Evolutionary conservation across 2,888 invertebrate species (phyloP).

Genomic region (Eupithecia inturbata): DNA sequence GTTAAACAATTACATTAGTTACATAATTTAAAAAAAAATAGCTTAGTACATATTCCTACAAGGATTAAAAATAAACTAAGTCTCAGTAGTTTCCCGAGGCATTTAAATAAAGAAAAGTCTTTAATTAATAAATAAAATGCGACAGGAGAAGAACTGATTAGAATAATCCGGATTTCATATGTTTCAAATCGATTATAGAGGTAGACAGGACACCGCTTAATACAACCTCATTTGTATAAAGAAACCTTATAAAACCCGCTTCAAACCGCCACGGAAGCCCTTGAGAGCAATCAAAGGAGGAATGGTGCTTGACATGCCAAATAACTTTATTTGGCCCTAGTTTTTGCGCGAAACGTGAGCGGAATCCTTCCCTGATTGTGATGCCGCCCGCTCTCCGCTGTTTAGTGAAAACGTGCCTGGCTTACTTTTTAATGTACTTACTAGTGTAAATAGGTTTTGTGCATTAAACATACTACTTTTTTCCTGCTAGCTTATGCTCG

Average conservation of each 20-base stretch:
- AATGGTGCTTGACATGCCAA: conserved; percentile 37
- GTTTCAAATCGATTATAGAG: too few relatives aligned
- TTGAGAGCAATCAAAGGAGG: conserved; percentile 36
- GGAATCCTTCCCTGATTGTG: conserved; percentile 31
- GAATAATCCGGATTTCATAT: too few relatives aligned
- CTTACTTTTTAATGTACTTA: conserved; percentile 32
- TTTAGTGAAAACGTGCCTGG: conserved; percentile 37
- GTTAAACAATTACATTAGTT: too few relatives aligned
- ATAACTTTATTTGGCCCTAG: conserved; percentile 40
- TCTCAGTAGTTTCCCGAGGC: too few relatives aligned
- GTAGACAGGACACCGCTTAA: neutral
- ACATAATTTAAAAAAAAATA: too few relatives aligned
- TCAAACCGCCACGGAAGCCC: conserved; percentile 16
- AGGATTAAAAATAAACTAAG: too few relatives aligned
- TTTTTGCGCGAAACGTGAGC: conserved; percentile 36
- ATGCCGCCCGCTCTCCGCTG: conserved; percentile 20
- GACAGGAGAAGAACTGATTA: too few relatives aligned
- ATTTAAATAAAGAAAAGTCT: too few relatives aligned
- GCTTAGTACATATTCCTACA: too few relatives aligned
- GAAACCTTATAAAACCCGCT: conserved; percentile 4
- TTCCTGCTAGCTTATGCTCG: too few relatives aligned
- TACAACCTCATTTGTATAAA: conserved; percentile 2
- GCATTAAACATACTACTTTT: neutral
- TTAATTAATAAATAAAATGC: too few relatives aligned
- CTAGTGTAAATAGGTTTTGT: conserved; percentile 13